These are phyloP conservation scores for Dastarcus helophoroides DNA, from an alignment of 2,888 invertebrate genomes.

Conservation along the genomic window DNA sequence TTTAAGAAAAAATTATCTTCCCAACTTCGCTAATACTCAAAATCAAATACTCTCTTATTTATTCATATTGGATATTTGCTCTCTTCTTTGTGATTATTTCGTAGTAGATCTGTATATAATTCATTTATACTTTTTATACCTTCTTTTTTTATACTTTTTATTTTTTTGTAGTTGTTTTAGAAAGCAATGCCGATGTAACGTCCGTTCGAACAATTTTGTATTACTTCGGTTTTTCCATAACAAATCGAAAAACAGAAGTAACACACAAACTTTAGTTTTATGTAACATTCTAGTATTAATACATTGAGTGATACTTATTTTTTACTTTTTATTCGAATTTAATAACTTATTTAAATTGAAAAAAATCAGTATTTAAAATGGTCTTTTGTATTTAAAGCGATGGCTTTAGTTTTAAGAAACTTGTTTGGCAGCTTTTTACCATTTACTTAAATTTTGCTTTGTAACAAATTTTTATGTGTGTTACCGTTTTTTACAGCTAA, in stretches of 20 bases:
- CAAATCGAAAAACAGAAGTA: constrained; percentile 14
- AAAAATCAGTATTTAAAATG: constrained; percentile 38
- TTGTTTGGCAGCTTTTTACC: constrained; percentile 14
- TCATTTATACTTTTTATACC: background rate
- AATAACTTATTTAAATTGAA: constrained; percentile 29
- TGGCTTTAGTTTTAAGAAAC: constrained; percentile 11
- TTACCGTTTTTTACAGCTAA: constrained; percentile 13
- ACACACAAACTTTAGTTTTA: constrained; percentile 13
- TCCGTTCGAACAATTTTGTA: too few relatives aligned
- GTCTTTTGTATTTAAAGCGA: constrained; percentile 23
- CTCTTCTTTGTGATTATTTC: too few relatives aligned
- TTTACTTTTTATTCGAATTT: constrained; percentile 15
- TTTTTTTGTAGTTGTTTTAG: too few relatives aligned
- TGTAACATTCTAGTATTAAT: constrained; percentile 19
- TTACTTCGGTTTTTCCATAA: constrained; percentile 14
- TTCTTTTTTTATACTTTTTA: background rate
- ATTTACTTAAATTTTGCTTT: constrained; percentile 13
- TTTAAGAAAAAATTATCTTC: constrained; percentile 1
- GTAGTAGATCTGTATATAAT: background rate
- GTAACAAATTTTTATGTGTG: constrained; percentile 15
- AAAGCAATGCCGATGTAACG: too few relatives aligned
- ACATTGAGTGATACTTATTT: constrained; percentile 20
- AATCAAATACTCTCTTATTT: constrained; percentile 1
- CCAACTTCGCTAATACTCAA: constrained; percentile 5
- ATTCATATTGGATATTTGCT: constrained; percentile 1